These are phyloP conservation scores for Eupithecia tripunctaria DNA, from an alignment of 2,888 invertebrate species.

Conservation along the genomic window DNA sequence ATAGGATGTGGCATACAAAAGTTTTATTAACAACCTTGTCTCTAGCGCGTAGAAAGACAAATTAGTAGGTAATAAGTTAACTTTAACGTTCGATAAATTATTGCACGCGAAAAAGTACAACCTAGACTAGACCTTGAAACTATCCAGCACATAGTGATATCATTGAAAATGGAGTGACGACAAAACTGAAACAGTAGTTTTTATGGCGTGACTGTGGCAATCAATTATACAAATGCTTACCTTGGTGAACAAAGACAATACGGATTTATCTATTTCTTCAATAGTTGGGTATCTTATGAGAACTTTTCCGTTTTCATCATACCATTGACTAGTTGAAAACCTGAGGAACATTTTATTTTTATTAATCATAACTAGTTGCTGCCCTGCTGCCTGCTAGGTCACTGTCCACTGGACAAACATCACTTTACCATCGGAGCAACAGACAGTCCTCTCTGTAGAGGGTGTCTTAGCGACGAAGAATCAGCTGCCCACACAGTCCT, in stretches of 20 bases:
- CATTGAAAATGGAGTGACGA: neutral
- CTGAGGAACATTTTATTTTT: conserved; percentile 65
- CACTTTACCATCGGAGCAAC: no score
- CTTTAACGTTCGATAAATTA: neutral
- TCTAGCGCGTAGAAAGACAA: neutral
- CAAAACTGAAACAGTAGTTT: conserved; percentile 24
- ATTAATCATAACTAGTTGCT: no score
- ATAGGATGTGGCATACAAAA: neutral
- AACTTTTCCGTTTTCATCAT: conserved; percentile 90
- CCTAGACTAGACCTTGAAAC: conserved; percentile 26
- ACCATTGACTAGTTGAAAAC: conserved; percentile 92
- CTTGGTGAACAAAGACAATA: conserved; percentile 74
- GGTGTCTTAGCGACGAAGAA: no score
- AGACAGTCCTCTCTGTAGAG: no score
- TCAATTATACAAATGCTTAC: conserved; percentile 51
- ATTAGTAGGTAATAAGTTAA: neutral
- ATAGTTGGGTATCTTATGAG: conserved; percentile 83
- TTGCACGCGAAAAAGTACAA: conserved; percentile 11
- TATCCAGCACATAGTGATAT: conserved; percentile 23
- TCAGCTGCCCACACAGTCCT: no score
- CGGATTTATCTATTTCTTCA: conserved; percentile 78
- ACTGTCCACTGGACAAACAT: no score
- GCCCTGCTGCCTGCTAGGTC: no score
- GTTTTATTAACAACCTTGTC: neutral
- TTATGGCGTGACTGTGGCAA: conserved; percentile 23